phyloP scores from a whole-genome alignment of 2,888 invertebrate genomes.

The Gymnosoma rotundatum region DNA sequence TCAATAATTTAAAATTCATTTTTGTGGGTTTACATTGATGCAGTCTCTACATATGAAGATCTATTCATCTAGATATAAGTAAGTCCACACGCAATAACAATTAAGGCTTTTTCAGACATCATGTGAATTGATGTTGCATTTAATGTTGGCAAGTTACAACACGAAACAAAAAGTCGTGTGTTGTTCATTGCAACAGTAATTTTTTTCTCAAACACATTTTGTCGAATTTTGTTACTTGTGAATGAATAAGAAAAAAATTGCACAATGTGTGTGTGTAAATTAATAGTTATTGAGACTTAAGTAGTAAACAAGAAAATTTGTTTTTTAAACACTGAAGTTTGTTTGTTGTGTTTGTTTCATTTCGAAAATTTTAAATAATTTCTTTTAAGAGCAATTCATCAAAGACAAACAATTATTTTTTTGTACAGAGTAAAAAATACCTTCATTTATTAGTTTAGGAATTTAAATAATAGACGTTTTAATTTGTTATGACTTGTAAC shows the following conservation, averaged over 20 bases:
- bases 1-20: constrained; percentile 6
- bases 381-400: neutral
- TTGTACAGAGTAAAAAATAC: constrained; percentile 8
- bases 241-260: constrained; percentile 44
- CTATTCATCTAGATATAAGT: constrained; percentile 27
- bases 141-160: constrained; percentile 37
- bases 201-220: constrained; percentile 10
- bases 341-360: neutral
- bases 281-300: no score
- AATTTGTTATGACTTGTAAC: constrained; percentile 33
- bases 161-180: constrained; percentile 5
- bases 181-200: neutral
- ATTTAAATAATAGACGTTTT: constrained; percentile 54
- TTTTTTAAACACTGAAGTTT: neutral
- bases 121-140: constrained; percentile 38
- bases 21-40: constrained; percentile 10
- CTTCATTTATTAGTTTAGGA: constrained; percentile 22
- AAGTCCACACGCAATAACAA: constrained; percentile 64
- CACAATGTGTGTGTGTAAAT: neutral
- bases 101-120: constrained; percentile 56
- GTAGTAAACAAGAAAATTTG: no score
- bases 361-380: neutral
- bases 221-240: constrained; percentile 42
- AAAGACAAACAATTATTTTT: neutral
- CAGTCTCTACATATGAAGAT: constrained; percentile 40